phyloP scores from a whole-genome alignment of 2,113 vertebrate genomes.

The Otus sunia region DNA sequence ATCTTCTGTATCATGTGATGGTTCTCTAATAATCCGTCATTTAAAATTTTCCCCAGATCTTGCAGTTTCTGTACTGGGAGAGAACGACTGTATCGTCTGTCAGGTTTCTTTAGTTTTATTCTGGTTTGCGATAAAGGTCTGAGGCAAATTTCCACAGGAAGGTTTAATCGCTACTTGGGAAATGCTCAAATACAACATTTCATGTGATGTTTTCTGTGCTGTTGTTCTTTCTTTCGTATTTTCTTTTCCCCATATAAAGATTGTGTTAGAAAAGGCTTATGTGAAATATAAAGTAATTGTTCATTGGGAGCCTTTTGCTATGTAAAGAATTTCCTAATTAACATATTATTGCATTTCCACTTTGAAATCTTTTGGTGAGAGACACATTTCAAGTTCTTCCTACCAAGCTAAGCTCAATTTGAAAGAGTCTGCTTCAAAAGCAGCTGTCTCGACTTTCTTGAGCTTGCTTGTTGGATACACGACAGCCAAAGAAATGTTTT shows the following conservation, averaged over 20 bases:
- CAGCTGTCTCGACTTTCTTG: neutral
- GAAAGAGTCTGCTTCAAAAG: neutral
- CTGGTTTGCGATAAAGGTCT: neutral
- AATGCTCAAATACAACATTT: conserved; percentile 10
- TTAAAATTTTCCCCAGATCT: neutral
- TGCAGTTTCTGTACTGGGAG: neutral
- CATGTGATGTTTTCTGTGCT: neutral
- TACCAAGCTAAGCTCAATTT: neutral
- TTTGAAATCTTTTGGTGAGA: conserved; percentile 30
- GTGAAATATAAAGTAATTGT: neutral
- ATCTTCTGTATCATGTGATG: neutral
- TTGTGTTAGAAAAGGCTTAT: neutral
- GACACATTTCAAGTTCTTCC: neutral
- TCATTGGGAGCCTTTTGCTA: conserved; percentile 24
- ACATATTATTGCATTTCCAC: neutral
- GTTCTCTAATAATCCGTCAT: neutral
- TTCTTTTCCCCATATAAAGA: conserved; percentile 4
- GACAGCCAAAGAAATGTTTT: neutral
- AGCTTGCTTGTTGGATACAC: neutral
- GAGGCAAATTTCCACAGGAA: neutral
- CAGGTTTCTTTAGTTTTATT: neutral
- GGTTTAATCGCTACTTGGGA: neutral
- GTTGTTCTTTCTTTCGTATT: neutral
- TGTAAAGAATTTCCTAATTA: conserved; percentile 34
- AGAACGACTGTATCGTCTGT: neutral